Evolutionary conservation across 2,888 invertebrate genomes (phyloP).

Genomic region (Heliconius ismenius): DNA sequence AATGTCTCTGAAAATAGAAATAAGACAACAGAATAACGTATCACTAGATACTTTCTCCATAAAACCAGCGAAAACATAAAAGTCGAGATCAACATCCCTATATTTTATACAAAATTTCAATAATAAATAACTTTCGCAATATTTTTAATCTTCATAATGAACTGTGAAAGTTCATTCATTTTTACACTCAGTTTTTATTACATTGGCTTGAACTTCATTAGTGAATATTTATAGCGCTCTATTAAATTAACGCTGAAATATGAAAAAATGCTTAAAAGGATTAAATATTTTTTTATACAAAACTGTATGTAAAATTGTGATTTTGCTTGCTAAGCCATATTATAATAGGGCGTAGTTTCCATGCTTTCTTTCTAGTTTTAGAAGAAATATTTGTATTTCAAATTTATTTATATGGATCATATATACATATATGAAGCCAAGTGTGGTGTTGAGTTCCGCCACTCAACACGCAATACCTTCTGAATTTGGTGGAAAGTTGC

Average conservation of each 20-base stretch:
- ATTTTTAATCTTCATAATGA: conserved; percentile 14
- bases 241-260: conserved; percentile 24
- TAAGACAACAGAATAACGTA: neutral
- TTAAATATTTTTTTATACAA: neutral
- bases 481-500: too few relatives aligned
- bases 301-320: neutral
- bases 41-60: neutral
- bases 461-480: too few relatives aligned
- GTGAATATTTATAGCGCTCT: conserved; percentile 24
- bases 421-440: neutral
- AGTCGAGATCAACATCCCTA: neutral
- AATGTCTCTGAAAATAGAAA: too few relatives aligned
- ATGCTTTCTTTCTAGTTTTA: too few relatives aligned
- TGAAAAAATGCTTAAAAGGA: conserved; percentile 19
- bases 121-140: conserved; percentile 15
- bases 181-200: conserved; percentile 21
- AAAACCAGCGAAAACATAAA: neutral
- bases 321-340: too few relatives aligned
- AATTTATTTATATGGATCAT: neutral
- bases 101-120: neutral
- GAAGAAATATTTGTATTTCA: too few relatives aligned
- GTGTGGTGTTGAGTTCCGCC: too few relatives aligned
- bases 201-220: conserved; percentile 24
- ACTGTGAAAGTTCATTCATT: conserved; percentile 14
- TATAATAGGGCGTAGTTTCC: too few relatives aligned